phyloP scores from a whole-genome alignment of 1,140 invertebrate species.

The Odontomachus brunneus region DNA sequence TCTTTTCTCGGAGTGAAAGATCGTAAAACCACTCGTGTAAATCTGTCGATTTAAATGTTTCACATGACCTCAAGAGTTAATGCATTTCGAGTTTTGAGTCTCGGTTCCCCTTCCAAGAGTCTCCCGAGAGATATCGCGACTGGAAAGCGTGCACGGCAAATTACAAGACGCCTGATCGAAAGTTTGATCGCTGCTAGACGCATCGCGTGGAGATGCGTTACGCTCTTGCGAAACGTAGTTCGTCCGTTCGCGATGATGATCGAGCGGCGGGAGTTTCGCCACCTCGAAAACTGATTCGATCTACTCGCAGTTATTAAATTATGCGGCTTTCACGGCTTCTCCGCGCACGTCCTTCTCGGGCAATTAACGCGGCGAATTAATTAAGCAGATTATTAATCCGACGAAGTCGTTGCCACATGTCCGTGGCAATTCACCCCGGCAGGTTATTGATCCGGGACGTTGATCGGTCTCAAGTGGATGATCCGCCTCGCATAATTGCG shows the following conservation, averaged over 20 bases:
- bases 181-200: conserved; percentile 41
- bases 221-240: conserved; percentile 39
- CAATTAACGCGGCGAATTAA: conserved; percentile 35
- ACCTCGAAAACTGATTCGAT: conserved; percentile 49
- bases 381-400: conserved; percentile 10
- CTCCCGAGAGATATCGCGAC: not conserved
- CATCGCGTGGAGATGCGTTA: conserved; percentile 47
- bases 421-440: not conserved
- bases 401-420: not conserved
- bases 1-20: too few relatives aligned
- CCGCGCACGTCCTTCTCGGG: conserved; percentile 10
- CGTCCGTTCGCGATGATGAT: not conserved
- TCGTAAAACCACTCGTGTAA: too few relatives aligned
- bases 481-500: conserved; percentile 68
- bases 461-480: conserved; percentile 35
- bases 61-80: too few relatives aligned
- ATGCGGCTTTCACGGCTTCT: conserved; percentile 34
- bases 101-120: not conserved
- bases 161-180: conserved; percentile 21
- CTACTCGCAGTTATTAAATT: conserved; percentile 50
- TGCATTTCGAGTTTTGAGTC: not conserved
- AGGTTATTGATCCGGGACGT: conserved; percentile 21
- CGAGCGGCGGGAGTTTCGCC: conserved; percentile 35
- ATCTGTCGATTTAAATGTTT: too few relatives aligned
- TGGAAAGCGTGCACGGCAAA: conserved; percentile 7